Evolutionary conservation across 2,797 vertebrate species (phyloP), one percentile per base, ranked within the genome.

Genomic region (Strix occidentalis): DNA sequence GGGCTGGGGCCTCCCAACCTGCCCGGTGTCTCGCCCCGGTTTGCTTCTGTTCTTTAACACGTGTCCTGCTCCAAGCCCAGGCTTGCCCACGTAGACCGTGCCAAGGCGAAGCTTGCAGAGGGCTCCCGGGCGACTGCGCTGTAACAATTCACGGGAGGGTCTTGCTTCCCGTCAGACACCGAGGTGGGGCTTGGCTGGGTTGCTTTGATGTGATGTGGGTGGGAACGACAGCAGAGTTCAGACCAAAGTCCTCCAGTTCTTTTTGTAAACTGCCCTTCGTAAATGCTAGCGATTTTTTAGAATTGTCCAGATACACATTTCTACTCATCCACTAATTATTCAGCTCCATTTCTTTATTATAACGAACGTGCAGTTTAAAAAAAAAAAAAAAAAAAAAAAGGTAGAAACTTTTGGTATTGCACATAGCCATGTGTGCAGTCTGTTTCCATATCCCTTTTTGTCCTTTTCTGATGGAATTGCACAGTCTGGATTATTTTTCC

Each of bases 241-340:
- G 95, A 96, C 95, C 96, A 95, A 97, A 96, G 95, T 80, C 89
- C 90, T 94, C 95, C 61, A 51, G 87, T 78, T 93, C 92, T 81
- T 94, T 92, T 97, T 96, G 87, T 92, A 95, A 96, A 77, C 93
- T 80, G 69, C 92, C 92, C 95, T 96, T 86, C 41, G 8, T 71
- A 74, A 87, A 60, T 71, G n/a, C 35, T 64, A 86, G 80, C 13
- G 25, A 9, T 81, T 91, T 92, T 90, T 77, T 94, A 89, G 89
- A 77, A 17, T 25, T 89, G 87, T 77, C 71, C 90, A 20, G 81
- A 74, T 63, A n/a, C 16, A 28, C 16, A 2, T 93, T 92, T 93
- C 65, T 93, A 54, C 72, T 91, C 71, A 61, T 85, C 72, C 23
- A 6, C 82, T 83, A n/a, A 77, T 50, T 54, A 50, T 21, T 85